phyloP scores from a whole-genome alignment of 2,888 invertebrate species.

The Hypomecis punctinalis region DNA sequence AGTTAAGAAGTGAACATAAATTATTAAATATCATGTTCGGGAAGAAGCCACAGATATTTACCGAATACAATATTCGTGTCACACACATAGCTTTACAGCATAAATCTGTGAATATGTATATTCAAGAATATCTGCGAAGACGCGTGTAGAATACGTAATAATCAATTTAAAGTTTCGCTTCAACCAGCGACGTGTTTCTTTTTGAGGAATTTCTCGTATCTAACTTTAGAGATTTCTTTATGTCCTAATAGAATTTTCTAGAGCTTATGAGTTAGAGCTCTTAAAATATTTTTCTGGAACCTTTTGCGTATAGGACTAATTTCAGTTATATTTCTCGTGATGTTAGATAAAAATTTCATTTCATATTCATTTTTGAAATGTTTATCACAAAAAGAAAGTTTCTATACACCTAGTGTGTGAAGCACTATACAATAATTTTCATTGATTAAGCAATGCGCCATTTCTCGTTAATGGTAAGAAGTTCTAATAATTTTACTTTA shows the following conservation, averaged over 20 bases:
- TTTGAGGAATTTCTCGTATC: conserved; percentile 9
- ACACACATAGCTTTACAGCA: conserved; percentile 10
- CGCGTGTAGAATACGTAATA: conserved; percentile 16
- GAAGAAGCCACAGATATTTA: conserved; percentile 13
- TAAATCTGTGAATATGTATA: conserved; percentile 15
- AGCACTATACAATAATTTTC: too few relatives aligned
- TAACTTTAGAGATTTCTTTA: not conserved
- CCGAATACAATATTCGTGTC: conserved; percentile 3
- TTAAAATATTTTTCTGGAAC: too few relatives aligned
- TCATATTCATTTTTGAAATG: too few relatives aligned
- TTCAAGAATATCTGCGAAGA: conserved; percentile 13
- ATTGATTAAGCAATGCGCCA: too few relatives aligned
- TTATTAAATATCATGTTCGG: conserved; percentile 3
- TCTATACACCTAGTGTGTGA: too few relatives aligned
- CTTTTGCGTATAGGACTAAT: too few relatives aligned
- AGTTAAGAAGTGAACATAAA: conserved; percentile 6
- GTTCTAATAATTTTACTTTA: too few relatives aligned
- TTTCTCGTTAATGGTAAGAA: too few relatives aligned
- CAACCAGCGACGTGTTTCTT: conserved; percentile 8
- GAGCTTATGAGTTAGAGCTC: too few relatives aligned
- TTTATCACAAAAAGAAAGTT: too few relatives aligned
- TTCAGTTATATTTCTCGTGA: too few relatives aligned
- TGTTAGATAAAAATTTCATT: too few relatives aligned
- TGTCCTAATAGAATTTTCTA: not conserved
- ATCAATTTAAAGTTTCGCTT: conserved; percentile 19